These are phyloP conservation scores for Sinocyclocheilus rhinocerous DNA, from an alignment of 2,113 vertebrate genomes.

Conservation along the genomic window DNA sequence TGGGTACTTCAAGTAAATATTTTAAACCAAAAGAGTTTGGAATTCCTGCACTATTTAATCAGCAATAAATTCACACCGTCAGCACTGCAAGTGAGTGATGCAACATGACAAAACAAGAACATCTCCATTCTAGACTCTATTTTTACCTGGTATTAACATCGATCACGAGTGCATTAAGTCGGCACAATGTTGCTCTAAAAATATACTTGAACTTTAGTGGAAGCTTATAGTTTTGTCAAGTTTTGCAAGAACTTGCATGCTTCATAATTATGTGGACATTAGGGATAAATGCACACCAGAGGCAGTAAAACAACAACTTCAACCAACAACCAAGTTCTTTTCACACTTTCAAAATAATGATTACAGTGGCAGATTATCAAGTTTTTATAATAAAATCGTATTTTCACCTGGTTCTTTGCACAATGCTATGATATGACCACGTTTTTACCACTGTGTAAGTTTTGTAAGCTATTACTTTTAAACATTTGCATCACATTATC, in stretches of 20 bases:
- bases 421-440: not conserved
- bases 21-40: not conserved
- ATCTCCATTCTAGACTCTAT: not conserved
- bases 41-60: not conserved
- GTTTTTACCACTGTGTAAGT: not conserved
- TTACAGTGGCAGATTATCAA: not conserved
- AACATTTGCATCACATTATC: not conserved
- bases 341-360: not conserved
- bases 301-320: not conserved
- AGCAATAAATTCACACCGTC: not conserved
- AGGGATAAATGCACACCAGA: not conserved
- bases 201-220: not conserved
- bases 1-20: no score
- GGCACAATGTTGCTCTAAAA: not conserved
- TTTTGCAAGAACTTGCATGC: not conserved
- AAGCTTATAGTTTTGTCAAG: not conserved
- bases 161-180: not conserved
- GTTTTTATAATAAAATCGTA: not conserved
- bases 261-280: not conserved
- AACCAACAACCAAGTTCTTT: not conserved
- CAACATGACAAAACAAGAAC: not conserved
- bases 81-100: not conserved
- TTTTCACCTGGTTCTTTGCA: not conserved
- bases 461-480: not conserved
- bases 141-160: slow-evolving; percentile 1